Percentiles rank a stretch among this genome's conserved stretches.
Evolutionary conservation across 2,797 vertebrate genomes (phyloP).

Genomic region (Melanotaenia pygmaea): DNA sequence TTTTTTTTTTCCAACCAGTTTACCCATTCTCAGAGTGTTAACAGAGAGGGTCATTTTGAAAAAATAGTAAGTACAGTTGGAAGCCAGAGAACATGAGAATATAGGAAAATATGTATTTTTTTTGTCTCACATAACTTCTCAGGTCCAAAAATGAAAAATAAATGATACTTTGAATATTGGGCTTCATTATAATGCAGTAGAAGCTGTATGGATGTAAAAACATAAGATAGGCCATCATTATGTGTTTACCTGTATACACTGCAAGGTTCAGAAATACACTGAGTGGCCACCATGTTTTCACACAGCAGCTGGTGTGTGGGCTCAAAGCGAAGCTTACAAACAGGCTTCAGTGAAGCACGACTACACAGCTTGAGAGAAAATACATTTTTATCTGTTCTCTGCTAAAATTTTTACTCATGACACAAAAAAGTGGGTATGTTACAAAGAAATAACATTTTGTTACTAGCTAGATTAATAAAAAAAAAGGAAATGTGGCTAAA

Average conservation of each 20-base stretch:
- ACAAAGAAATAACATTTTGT: neutral
- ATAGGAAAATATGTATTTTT: constrained; percentile 30
- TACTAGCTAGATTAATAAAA: neutral
- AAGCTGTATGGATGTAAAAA: neutral
- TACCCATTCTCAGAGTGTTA: neutral
- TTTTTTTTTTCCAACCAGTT: no score
- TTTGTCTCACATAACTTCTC: constrained; percentile 15
- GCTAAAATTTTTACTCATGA: constrained; percentile 19
- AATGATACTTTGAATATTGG: neutral
- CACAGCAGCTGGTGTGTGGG: constrained; percentile 82
- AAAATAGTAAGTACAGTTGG: constrained; percentile 17
- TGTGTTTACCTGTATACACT: constrained; percentile 56
- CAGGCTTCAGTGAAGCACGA: constrained; percentile 34
- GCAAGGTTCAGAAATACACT: constrained; percentile 34
- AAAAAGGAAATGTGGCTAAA: neutral
- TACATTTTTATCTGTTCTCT: constrained; percentile 38
- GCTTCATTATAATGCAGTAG: neutral
- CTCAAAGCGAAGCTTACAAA: constrained; percentile 59
- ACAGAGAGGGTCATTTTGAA: neutral
- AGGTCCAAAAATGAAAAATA: neutral
- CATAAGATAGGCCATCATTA: neutral
- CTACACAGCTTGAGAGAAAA: constrained; percentile 31
- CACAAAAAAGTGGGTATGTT: neutral
- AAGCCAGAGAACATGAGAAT: constrained; percentile 26
- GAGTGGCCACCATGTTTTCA: constrained; percentile 66